Conservation (phyloP, 2,797 vertebrate species). For the Centropyge bicolor region DNA sequence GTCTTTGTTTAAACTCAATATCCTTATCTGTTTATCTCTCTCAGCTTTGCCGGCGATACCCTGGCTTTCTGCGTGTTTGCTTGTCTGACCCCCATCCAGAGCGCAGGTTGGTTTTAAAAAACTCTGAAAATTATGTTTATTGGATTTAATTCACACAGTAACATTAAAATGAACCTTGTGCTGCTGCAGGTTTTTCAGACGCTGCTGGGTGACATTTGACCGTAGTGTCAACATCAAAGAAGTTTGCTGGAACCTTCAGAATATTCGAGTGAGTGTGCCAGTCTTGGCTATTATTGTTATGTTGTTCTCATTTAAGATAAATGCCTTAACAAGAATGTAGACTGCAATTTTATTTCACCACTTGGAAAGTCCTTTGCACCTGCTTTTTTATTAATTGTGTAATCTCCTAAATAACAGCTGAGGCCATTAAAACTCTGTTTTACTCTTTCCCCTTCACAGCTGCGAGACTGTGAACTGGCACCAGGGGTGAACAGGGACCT, state of each 20-base stretch:
- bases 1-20: not conserved
- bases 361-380: not conserved
- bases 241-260: slow-evolving; percentile 96
- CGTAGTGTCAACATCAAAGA: slow-evolving; percentile 95
- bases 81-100: slow-evolving; percentile 94
- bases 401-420: slow-evolving; percentile 4
- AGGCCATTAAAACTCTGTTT: slow-evolving; percentile 16
- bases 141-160: not conserved
- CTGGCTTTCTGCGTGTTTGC: slow-evolving; percentile 93
- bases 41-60: slow-evolving; percentile 91
- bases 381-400: slow-evolving; percentile 19
- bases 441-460: slow-evolving; percentile 74
- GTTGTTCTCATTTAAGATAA: not conserved
- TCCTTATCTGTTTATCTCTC: not conserved
- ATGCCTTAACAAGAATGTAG: not conserved
- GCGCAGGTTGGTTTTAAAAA: slow-evolving; percentile 86
- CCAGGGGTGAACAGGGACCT: slow-evolving; percentile 94
- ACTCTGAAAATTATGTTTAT: not conserved
- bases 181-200: slow-evolving; percentile 89
- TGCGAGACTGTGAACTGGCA: slow-evolving; percentile 93
- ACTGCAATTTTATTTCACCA: not conserved
- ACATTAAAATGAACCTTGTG: not conserved
- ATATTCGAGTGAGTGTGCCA: slow-evolving; percentile 89
- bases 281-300: too few species aligned
- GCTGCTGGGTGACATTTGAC: slow-evolving; percentile 95